Percentiles rank a stretch among this genome's conserved stretches.
Evolutionary conservation across 2,113 vertebrate species (phyloP).

Genomic region (Tauraco erythrolophus): DNA sequence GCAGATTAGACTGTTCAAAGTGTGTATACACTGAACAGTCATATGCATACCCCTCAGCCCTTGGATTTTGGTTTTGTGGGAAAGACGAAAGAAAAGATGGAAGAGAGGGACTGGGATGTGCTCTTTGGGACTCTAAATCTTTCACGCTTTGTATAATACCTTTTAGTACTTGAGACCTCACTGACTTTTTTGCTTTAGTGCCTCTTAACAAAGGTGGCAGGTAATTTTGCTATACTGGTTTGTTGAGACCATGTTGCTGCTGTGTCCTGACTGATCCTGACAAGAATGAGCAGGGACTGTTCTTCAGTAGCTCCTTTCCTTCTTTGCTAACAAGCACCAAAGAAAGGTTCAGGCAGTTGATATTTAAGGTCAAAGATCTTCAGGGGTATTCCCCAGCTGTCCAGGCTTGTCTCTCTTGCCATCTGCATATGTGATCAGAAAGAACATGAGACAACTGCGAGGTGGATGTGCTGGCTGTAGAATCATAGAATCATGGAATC

Average conservation of each 20-base stretch:
- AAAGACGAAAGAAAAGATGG: neutral
- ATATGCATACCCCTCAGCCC: neutral
- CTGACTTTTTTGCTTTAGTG: neutral
- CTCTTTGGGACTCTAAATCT: neutral
- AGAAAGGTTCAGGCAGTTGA: neutral
- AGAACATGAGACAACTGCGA: neutral
- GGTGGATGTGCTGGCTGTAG: neutral
- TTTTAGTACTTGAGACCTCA: neutral
- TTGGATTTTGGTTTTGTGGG: neutral
- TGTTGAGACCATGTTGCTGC: neutral
- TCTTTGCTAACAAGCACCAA: neutral
- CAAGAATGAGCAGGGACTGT: neutral
- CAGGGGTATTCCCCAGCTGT: neutral
- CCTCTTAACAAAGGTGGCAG: neutral
- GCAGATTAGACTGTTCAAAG: neutral
- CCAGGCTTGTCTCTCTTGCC: neutral
- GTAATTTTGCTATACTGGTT: neutral
- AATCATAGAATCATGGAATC: too few species aligned
- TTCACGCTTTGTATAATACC: neutral
- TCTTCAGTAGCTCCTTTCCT: neutral
- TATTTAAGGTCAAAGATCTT: neutral
- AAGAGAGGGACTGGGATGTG: neutral
- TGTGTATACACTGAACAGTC: neutral
- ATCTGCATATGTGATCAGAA: neutral
- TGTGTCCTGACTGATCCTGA: neutral